phyloP scores from a whole-genome alignment of 2,797 vertebrate genomes.

The Botia kubotai region DNA sequence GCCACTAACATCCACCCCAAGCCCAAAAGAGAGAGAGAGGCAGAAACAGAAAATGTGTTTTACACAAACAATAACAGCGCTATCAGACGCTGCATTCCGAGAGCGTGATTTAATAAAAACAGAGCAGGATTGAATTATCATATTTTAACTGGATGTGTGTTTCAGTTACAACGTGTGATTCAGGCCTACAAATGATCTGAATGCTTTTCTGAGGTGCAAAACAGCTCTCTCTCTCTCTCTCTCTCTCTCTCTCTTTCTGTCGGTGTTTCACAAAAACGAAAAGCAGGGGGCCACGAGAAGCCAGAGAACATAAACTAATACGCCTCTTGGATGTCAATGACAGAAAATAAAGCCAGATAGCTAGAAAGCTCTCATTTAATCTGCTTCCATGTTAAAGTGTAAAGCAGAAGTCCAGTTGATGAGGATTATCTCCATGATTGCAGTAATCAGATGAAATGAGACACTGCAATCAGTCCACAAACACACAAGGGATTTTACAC shows the following conservation, averaged over 20 bases:
- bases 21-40: conserved; percentile 31
- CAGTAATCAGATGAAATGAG: conserved; percentile 71
- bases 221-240: conserved; percentile 52
- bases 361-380: conserved; percentile 53
- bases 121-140: conserved; percentile 62
- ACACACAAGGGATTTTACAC: conserved; percentile 61
- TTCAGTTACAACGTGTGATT: conserved; percentile 59
- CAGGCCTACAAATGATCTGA: conserved; percentile 55
- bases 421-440: conserved; percentile 74
- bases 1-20: conserved; percentile 35
- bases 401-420: conserved; percentile 47
- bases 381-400: conserved; percentile 18
- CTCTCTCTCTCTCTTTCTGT: conserved; percentile 49
- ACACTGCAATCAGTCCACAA: conserved; percentile 64
- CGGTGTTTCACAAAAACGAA: conserved; percentile 29
- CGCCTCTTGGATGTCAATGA: conserved; percentile 58
- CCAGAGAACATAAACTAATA: conserved; percentile 62
- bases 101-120: conserved; percentile 63
- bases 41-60: conserved; percentile 51
- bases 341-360: conserved; percentile 53
- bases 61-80: conserved; percentile 62
- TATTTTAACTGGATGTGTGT: conserved; percentile 64
- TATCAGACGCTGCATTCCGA: conserved; percentile 56
- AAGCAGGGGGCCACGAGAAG: conserved; percentile 13
- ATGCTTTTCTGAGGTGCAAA: conserved; percentile 36